These are phyloP conservation scores for Drosophila tropicalis DNA, from an alignment of 1,140 invertebrate species.

Conservation along the genomic window DNA sequence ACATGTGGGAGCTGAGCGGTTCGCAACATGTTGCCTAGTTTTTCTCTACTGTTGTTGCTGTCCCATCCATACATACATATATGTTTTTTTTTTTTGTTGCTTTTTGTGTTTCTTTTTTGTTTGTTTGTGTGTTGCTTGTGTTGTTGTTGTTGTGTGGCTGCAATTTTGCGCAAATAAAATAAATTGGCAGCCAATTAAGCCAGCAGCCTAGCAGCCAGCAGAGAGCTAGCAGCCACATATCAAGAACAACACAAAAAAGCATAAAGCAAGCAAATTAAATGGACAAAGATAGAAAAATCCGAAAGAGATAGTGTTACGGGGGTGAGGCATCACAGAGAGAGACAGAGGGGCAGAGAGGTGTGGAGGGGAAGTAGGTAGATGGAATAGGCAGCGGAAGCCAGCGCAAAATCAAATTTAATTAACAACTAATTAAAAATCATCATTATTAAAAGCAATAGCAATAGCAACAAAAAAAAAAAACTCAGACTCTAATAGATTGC, in stretches of 20 bases:
- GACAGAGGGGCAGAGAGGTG: slow-evolving; percentile 12
- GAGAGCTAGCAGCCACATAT: slow-evolving; percentile 44
- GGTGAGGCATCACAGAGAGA: background rate
- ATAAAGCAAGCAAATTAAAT: slow-evolving; percentile 79
- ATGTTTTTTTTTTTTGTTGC: background rate
- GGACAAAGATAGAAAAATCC: slow-evolving; percentile 29
- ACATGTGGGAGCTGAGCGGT: slow-evolving; percentile 60
- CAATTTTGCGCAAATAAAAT: slow-evolving; percentile 81
- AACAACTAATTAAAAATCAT: slow-evolving; percentile 37
- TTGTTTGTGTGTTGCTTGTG: slow-evolving; percentile 25
- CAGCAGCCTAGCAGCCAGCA: slow-evolving; percentile 2
- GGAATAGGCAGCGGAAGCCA: slow-evolving; percentile 45
- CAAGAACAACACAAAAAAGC: slow-evolving; percentile 69
- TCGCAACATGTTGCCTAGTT: slow-evolving; percentile 73
- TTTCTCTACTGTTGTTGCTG: slow-evolving; percentile 8
- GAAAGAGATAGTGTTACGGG: slow-evolving; percentile 6
- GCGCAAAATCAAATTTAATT: slow-evolving; percentile 72
- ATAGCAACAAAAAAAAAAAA: slow-evolving; percentile 38
- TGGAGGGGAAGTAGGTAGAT: background rate
- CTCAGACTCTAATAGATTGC: slow-evolving; percentile 24
- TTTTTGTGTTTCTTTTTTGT: slow-evolving; percentile 32
- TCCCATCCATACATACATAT: too few relatives aligned
- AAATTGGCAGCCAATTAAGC: slow-evolving; percentile 80
- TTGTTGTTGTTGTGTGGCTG: slow-evolving; percentile 51
- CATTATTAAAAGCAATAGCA: slow-evolving; percentile 7